Percentiles rank a stretch among this genome's conserved stretches.
phyloP scores from a whole-genome alignment of 2,113 vertebrate genomes.

The Cyanoliseus patagonus region DNA sequence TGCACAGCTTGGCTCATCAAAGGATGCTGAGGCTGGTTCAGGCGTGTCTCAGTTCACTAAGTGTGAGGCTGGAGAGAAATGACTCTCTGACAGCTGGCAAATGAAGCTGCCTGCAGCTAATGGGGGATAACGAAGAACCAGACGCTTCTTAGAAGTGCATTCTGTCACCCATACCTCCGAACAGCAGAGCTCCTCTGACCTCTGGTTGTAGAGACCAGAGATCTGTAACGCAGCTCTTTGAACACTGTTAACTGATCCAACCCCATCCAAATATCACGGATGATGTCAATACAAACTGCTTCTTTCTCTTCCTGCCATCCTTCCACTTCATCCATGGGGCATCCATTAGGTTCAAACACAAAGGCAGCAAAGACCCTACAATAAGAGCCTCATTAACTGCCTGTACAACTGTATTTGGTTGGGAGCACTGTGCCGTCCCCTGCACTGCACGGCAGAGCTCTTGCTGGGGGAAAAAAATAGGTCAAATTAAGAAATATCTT shows the following conservation, averaged over 20 bases:
- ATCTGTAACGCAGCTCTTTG: accelerated
- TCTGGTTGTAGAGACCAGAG: not conserved
- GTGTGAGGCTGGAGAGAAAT: not conserved
- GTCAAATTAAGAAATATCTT: not conserved
- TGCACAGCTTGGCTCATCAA: not conserved
- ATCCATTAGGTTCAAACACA: not conserved
- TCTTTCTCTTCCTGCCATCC: not conserved
- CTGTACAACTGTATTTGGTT: not conserved
- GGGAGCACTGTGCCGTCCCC: not conserved
- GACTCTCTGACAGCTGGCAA: not conserved
- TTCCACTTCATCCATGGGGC: not conserved
- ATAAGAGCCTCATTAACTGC: conserved; percentile 34
- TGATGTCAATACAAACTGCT: not conserved
- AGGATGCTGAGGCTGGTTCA: not conserved
- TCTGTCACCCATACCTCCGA: not conserved
- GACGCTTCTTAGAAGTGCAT: not conserved
- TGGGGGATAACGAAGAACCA: not conserved
- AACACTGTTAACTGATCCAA: not conserved
- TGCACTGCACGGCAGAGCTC: not conserved
- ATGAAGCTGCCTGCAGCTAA: not conserved
- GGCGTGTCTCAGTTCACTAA: not conserved
- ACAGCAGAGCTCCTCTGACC: not conserved
- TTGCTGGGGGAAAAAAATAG: not conserved
- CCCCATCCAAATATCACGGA: not conserved
- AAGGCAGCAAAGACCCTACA: conserved; percentile 6